Conservation (phyloP, 2,797 vertebrate genomes). For the Dicrostonyx torquatus region DNA sequence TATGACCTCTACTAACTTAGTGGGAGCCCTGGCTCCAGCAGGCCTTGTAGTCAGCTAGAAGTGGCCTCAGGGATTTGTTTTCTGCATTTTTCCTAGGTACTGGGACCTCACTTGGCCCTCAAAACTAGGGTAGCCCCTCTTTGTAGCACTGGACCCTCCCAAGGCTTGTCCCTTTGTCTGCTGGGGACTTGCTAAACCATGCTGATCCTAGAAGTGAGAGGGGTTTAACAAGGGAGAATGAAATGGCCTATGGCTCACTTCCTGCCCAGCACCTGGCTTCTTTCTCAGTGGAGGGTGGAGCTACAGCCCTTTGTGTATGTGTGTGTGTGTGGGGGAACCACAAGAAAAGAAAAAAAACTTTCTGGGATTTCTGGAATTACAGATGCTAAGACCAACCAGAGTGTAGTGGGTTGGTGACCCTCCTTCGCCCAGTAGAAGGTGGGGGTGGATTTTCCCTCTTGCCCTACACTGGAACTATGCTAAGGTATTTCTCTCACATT, state of each 20-base stretch:
- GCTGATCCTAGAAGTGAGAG: background rate
- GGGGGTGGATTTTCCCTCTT: background rate
- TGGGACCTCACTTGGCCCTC: background rate
- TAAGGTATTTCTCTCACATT: background rate
- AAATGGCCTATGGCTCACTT: background rate
- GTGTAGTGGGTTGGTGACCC: background rate
- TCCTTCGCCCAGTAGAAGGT: background rate
- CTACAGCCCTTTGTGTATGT: background rate
- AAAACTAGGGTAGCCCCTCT: background rate
- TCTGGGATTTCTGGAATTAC: background rate
- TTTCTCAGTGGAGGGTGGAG: background rate
- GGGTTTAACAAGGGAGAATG: background rate
- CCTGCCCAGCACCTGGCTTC: constrained; percentile 2
- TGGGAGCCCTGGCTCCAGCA: background rate
- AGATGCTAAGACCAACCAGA: constrained; percentile 16
- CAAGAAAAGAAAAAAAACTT: background rate
- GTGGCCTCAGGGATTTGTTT: background rate
- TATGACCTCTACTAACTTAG: background rate
- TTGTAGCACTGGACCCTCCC: background rate
- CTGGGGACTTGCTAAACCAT: background rate
- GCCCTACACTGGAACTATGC: background rate
- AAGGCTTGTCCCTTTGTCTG: background rate
- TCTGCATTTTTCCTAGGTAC: background rate
- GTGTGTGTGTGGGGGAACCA: background rate
- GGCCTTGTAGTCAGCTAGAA: background rate